Percentiles rank a stretch among this genome's conserved stretches.
Evolutionary conservation across 2,113 vertebrate species (phyloP).

Genomic region (Aegypius monachus): DNA sequence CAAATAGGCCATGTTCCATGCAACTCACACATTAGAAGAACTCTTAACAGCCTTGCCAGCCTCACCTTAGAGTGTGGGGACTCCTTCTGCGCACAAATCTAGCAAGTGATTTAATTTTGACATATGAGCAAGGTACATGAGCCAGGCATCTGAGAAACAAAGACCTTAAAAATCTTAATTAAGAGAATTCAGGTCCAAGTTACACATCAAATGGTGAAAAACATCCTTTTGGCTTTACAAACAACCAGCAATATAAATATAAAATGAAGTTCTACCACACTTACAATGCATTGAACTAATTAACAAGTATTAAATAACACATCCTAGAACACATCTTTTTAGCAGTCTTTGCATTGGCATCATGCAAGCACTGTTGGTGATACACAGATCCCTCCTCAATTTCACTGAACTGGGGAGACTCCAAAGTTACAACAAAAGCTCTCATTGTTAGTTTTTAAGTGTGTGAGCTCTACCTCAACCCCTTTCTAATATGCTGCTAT

Average conservation of each 20-base stretch:
- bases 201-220: background rate
- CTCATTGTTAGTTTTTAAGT: background rate
- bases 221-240: background rate
- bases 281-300: background rate
- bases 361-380: background rate
- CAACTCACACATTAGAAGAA: background rate
- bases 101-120: background rate
- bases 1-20: background rate
- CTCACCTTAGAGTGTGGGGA: background rate
- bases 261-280: background rate
- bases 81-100: background rate
- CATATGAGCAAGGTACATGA: background rate
- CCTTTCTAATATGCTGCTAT: background rate
- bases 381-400: background rate
- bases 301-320: background rate
- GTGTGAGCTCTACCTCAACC: background rate
- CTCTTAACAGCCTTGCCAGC: background rate
- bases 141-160: background rate
- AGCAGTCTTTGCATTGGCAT: background rate
- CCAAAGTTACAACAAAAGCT: background rate
- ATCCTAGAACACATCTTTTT: background rate
- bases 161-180: background rate
- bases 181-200: background rate
- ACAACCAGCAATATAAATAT: background rate
- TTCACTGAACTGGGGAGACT: background rate